These are phyloP conservation scores for Vidua macroura DNA, from an alignment of 2,113 vertebrate genomes.

Conservation along the genomic window DNA sequence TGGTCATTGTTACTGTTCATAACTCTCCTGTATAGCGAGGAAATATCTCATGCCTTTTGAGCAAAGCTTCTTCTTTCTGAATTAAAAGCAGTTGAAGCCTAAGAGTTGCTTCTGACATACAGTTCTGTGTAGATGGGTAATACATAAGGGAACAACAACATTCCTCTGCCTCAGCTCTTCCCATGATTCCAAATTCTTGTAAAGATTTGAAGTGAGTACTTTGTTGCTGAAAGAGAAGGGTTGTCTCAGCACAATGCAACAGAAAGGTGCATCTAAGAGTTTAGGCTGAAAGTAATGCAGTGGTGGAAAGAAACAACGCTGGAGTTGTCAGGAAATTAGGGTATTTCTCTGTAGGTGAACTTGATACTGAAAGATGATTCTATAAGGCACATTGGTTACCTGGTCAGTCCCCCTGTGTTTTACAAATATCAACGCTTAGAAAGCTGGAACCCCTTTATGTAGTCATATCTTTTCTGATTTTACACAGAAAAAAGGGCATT, in stretches of 20 bases:
- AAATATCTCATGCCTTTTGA: background rate
- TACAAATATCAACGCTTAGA: background rate
- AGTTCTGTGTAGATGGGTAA: background rate
- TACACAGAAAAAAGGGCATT: background rate
- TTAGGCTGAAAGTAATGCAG: background rate
- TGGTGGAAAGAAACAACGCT: background rate
- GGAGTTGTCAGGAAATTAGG: background rate
- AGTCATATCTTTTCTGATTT: background rate
- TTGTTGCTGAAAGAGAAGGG: background rate
- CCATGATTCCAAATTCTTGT: background rate
- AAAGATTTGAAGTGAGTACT: background rate
- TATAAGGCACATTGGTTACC: background rate
- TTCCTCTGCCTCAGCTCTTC: background rate
- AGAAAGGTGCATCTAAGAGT: background rate
- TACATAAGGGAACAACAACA: background rate
- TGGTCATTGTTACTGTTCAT: background rate
- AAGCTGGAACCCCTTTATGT: background rate
- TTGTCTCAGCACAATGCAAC: background rate
- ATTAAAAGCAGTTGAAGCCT: background rate
- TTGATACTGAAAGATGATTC: background rate
- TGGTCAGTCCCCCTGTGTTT: background rate
- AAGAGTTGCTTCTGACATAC: background rate
- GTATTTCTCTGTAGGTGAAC: background rate
- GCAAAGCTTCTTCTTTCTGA: background rate
- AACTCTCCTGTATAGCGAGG: background rate